phyloP scores from a whole-genome alignment of 53 echinoderm and acorn worm species.

The Actinopyga echinites region DNA sequence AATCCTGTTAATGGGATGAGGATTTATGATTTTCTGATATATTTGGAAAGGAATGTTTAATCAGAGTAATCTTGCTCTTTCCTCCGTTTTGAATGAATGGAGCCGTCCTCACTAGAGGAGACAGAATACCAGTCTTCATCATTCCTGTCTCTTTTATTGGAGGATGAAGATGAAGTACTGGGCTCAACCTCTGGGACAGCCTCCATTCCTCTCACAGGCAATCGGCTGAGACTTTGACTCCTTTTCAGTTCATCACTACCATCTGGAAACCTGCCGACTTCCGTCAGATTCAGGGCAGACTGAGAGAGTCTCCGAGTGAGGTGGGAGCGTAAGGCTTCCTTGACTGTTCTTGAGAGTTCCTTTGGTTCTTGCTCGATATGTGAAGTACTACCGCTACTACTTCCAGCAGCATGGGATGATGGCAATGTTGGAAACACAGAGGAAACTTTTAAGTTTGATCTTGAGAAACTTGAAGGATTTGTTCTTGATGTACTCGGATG shows the following conservation, averaged over 20 bases:
- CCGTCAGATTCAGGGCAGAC: constrained; percentile 88
- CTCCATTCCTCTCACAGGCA: constrained; percentile 47
- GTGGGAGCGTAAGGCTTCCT: constrained; percentile 91
- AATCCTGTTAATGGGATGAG: too few species aligned
- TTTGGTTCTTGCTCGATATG: constrained; percentile 51
- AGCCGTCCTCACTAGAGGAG: constrained; percentile 7
- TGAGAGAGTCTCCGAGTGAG: constrained; percentile 82
- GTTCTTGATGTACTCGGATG: background rate
- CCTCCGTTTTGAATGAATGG: background rate
- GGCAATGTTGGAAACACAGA: background rate
- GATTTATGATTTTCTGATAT: too few species aligned
- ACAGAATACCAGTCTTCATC: background rate
- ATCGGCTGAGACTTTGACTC: constrained; percentile 78
- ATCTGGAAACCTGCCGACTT: constrained; percentile 66
- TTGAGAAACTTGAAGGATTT: background rate
- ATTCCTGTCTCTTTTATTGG: constrained; percentile 13
- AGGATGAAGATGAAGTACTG: constrained; percentile 5
- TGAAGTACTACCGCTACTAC: background rate
- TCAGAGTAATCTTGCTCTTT: constrained; percentile 13
- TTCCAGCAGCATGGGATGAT: constrained; percentile 9
- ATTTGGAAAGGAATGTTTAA: background rate
- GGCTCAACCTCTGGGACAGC: constrained; percentile 37
- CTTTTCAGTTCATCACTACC: constrained; percentile 65
- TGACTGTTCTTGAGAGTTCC: constrained; percentile 83
- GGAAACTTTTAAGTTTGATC: background rate